Conservation (phyloP, 2,888 invertebrate genomes). For the Clanis bilineata region DNA sequence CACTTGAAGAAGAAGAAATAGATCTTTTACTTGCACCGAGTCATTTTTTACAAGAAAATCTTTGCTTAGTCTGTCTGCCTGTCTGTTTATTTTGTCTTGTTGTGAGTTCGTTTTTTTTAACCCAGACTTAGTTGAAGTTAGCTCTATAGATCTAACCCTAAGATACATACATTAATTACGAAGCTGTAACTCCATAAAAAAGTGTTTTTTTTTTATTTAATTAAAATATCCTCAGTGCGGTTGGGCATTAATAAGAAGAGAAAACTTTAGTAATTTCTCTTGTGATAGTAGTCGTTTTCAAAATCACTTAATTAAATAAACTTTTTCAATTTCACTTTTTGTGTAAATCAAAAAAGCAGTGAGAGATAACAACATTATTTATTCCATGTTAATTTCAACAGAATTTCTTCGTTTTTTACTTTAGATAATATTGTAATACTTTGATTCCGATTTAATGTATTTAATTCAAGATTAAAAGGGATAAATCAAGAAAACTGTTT, state of each 20-base stretch:
- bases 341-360: not conserved
- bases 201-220: conserved; percentile 44
- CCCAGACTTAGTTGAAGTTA: no score
- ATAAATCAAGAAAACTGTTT: not conserved
- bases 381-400: not conserved
- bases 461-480: not conserved
- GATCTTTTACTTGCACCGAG: no score
- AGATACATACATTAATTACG: no score
- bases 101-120: no score
- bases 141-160: no score
- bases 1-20: no score
- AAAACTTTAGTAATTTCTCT: conserved; percentile 25
- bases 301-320: not conserved
- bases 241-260: conserved; percentile 28
- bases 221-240: conserved; percentile 47
- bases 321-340: not conserved
- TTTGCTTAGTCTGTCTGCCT: no score
- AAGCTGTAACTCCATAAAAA: no score
- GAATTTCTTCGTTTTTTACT: not conserved
- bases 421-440: no score
- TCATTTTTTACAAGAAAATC: no score
- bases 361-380: not conserved
- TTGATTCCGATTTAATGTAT: no score
- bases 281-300: not conserved
- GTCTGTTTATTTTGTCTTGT: no score